A percentile compares a stretch with the other conserved stretches of the same genome.
phyloP scores from a whole-genome alignment of 1,140 invertebrate species.

The Drosophila takahashii region DNA sequence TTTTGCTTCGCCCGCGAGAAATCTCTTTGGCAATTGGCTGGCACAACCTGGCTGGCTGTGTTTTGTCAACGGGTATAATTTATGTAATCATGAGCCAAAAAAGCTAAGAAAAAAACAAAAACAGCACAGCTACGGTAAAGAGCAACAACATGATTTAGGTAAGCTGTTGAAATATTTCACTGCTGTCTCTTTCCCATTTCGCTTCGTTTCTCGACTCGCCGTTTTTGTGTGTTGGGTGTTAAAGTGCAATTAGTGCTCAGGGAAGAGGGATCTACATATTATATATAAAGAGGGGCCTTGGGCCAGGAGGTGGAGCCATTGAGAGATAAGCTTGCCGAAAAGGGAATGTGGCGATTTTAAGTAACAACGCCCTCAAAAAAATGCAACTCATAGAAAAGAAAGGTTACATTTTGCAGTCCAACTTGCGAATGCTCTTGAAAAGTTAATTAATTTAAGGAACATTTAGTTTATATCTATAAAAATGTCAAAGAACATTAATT shows the following conservation, averaged over 20 bases:
- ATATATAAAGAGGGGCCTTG: not conserved
- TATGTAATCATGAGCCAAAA: conserved; percentile 73
- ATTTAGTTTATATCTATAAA: too few relatives aligned
- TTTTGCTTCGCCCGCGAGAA: not conserved
- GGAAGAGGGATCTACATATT: conserved; percentile 18
- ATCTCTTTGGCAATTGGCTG: conserved; percentile 39
- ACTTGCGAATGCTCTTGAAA: not conserved
- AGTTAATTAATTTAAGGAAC: not conserved
- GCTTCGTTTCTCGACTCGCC: conserved; percentile 23
- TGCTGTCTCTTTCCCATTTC: conserved; percentile 39
- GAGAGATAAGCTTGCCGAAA: conserved; percentile 2
- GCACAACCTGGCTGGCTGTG: conserved; percentile 21
- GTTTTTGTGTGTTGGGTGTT: conserved; percentile 44
- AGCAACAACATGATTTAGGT: conserved; percentile 57
- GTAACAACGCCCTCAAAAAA: conserved; percentile 16
- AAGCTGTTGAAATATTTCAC: conserved; percentile 63
- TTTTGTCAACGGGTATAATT: conserved; percentile 65
- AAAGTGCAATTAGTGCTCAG: conserved; percentile 69
- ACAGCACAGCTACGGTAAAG: conserved; percentile 33
- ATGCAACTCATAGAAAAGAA: conserved; percentile 15
- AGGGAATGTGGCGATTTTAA: conserved; percentile 9
- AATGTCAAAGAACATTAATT: too few relatives aligned
- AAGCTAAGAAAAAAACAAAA: conserved; percentile 22
- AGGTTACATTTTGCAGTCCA: not conserved
- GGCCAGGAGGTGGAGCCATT: not conserved